These are phyloP conservation scores for Brachyrhaphis roseni DNA, from an alignment of 2,797 vertebrate genomes.

Conservation along the genomic window DNA sequence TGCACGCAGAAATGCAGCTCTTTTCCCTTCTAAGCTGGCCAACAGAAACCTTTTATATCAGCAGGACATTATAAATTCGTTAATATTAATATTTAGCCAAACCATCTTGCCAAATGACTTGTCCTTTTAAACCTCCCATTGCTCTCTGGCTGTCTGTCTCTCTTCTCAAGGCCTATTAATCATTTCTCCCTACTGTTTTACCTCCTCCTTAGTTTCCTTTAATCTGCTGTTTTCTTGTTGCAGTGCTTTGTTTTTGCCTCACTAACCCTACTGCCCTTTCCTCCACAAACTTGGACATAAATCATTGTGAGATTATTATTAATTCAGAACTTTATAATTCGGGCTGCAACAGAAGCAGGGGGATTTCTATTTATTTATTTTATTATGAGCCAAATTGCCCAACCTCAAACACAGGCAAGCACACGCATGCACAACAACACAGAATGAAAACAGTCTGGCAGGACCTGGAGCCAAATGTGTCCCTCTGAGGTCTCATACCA, in stretches of 20 bases:
- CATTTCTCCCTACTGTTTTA: slow-evolving; percentile 23
- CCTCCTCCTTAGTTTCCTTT: neutral
- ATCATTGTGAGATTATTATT: slow-evolving; percentile 55
- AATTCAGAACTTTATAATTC: slow-evolving; percentile 60
- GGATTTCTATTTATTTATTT: neutral
- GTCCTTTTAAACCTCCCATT: slow-evolving; percentile 5
- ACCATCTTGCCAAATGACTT: slow-evolving; percentile 31
- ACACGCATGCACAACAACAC: slow-evolving; percentile 13
- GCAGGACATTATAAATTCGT: slow-evolving; percentile 24
- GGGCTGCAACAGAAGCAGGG: slow-evolving; percentile 37
- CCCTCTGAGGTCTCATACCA: slow-evolving; percentile 51
- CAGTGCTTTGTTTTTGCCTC: slow-evolving; percentile 22
- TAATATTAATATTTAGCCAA: slow-evolving; percentile 40
- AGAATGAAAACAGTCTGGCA: slow-evolving; percentile 40
- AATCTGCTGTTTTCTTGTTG: slow-evolving; percentile 4
- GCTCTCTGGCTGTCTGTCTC: slow-evolving; percentile 15
- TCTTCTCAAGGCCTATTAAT: slow-evolving; percentile 15
- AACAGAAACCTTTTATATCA: slow-evolving; percentile 23
- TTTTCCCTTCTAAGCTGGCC: slow-evolving; percentile 2
- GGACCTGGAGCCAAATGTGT: slow-evolving; percentile 53
- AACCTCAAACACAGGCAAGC: slow-evolving; percentile 41
- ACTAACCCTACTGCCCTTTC: slow-evolving; percentile 1
- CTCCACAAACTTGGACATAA: slow-evolving; percentile 45
- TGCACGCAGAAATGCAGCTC: neutral
- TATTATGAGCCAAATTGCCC: slow-evolving; percentile 33